Conservation (phyloP, 2,797 vertebrate genomes). For the Thaleichthys pacificus region DNA sequence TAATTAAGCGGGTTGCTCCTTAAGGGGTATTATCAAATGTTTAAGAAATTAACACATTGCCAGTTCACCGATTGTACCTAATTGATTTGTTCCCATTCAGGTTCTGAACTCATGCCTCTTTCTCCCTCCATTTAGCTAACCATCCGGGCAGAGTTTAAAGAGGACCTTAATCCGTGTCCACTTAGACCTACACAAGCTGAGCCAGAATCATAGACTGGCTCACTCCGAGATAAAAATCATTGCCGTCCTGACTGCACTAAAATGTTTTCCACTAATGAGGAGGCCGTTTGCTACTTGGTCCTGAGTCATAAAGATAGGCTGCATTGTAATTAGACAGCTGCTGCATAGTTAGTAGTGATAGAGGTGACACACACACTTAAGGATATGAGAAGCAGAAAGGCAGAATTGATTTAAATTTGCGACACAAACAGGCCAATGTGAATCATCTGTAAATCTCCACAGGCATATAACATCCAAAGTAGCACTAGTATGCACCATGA, state of each 20-base stretch:
- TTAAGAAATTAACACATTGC: conserved; percentile 75
- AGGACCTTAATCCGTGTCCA: conserved; percentile 51
- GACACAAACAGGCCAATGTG: conserved; percentile 54
- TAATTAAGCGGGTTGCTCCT: conserved; percentile 76
- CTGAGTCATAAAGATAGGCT: conserved; percentile 57
- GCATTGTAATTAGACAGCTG: conserved; percentile 56
- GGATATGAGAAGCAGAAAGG: conserved; percentile 41
- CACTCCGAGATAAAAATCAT: conserved; percentile 50
- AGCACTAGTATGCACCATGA: conserved; percentile 45
- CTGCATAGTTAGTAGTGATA: conserved; percentile 37
- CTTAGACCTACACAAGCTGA: conserved; percentile 29
- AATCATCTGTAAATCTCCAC: conserved; percentile 50
- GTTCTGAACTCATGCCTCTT: conserved; percentile 60
- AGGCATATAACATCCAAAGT: conserved; percentile 39
- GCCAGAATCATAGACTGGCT: conserved; percentile 32
- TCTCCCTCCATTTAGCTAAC: conserved; percentile 58
- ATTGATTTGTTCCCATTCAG: conserved; percentile 76
- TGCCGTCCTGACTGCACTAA: conserved; percentile 46
- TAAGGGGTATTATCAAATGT: conserved; percentile 72
- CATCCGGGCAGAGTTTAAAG: conserved; percentile 48
- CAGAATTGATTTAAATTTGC: conserved; percentile 54
- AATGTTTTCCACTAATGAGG: conserved; percentile 63
- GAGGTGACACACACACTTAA: conserved; percentile 49
- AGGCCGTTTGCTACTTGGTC: conserved; percentile 53
- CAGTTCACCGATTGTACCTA: conserved; percentile 69